Base-by-base conservation (phyloP, 2,797 vertebrate species). In the Anolis apletophallus region DNA sequence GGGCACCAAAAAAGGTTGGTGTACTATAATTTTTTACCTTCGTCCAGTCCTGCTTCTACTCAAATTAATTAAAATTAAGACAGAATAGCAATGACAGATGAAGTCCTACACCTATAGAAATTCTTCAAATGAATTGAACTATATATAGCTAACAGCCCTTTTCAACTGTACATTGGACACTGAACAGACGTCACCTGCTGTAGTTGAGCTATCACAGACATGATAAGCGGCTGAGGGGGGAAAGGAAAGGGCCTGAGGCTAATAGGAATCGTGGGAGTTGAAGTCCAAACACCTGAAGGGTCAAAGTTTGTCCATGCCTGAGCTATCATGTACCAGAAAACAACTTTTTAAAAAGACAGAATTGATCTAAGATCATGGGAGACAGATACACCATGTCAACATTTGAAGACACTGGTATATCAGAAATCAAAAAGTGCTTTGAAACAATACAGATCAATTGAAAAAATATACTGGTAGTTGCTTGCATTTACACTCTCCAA, bases 41-140 rank as follows among this genome's bases (percentile, higher is more conserved):
- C n/a, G n/a, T n/a, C n/a, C n/a, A n/a, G n/a, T n/a, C n/a, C 40
- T 82, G 12, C 6, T 5, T 17, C 21, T 52, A 36, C 32, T 21
- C 34, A 23, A 6, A 71, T 81, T 40, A 29, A 86, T 55, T 68
- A 32, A 7, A 40, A 50, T 46, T 2, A 26, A 69, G 8, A 17
- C 5, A 34, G 21, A 71, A 5, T 7, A 5, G 17, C 19, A 83
- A 40, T 46, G 36, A 76, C 9, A 68, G 8, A 32, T 29, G 61
- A 32, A 77, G 34, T 50, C 46, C 73, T 83, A n/a, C 26, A 78
- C 46, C 73, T 83, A n/a, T 26, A 78, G 29, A 80, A n/a, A 46
- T 71, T 19, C 1, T 78, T 59, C 61, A 50, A 29, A 78, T 54
- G 64, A 87, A 64, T 26, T 74, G 57, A 19, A 76, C 13, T 26